Base-by-base conservation (phyloP, 2,113 vertebrate species). In the Dipodomys merriami region DNA sequence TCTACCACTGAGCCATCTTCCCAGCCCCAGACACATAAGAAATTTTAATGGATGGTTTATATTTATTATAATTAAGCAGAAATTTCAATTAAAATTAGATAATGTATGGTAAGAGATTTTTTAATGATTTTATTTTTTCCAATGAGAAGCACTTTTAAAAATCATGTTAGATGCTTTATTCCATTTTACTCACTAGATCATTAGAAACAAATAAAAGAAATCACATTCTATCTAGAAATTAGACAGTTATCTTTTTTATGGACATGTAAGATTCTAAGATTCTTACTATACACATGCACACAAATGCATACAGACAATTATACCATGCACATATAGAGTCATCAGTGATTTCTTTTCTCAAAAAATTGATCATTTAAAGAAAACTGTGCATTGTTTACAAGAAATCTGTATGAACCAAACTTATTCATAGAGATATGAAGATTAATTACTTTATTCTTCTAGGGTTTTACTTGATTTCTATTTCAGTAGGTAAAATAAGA, bases 41-140 rank as follows among this genome's bases (percentile, higher is more conserved):
- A 7, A n/a, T 27, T 85, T 57, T 49, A 60, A 79, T 67, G 27
- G 69, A 33, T 90, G 4, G n/a, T 65, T 77, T 89, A 5, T 44
- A 0, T 35, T 83, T 95, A 96, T 92, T 86, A 93, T 71, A 91
- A 69, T 93, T 97, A 74, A 93, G 33, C 18, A 95, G n/a, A 97
- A 97, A 92, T 90, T 77, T 84, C 18, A 68, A 83, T 97, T 96
- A 85, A 77, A 95, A 91, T 94, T 96, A 96, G 44, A 96, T 20
- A n/a, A n/a, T n/a, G n/a, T 44, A 10, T 73, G 22, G 57, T 90
- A 87, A 95, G 1, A 62, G 39, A 78, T 93, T 62, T 82, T 79
- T 25, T 91, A 96, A 92, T 91, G 0, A 96, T 93, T 95, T 89
- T 91, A 92, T 78, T 92, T 85, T 97, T 96, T 16, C 91, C 93